Percentiles rank a stretch among this genome's conserved stretches.
Evolutionary conservation across 1,140 invertebrate species (phyloP).

Genomic region (Brachionus manjavacas): DNA sequence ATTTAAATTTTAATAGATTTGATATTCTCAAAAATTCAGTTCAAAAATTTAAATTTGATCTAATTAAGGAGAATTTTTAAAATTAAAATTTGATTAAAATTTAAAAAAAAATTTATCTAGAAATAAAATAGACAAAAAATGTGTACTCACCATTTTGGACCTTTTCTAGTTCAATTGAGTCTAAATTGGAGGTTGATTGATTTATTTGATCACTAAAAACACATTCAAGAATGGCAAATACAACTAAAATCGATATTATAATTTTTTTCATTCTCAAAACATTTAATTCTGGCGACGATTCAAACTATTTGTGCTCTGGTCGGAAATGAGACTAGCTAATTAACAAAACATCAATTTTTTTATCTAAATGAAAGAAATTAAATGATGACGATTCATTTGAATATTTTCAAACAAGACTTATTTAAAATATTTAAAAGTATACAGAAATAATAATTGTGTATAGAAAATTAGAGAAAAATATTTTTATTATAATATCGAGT

Average conservation of each 20-base stretch:
- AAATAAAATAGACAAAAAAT: background rate
- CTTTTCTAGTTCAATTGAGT: background rate
- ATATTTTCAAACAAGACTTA: background rate
- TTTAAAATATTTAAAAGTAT: background rate
- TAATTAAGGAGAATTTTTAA: background rate
- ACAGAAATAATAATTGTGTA: background rate
- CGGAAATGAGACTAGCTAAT: background rate
- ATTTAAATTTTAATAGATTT: no score
- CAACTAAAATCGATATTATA: background rate
- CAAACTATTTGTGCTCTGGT: background rate
- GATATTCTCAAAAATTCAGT: no score
- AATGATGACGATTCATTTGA: background rate
- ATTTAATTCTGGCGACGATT: background rate
- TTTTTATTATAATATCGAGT: background rate
- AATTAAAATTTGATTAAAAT: background rate
- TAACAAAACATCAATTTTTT: background rate
- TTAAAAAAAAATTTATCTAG: no score
- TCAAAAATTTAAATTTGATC: no score
- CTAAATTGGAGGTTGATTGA: background rate
- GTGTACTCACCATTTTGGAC: background rate
- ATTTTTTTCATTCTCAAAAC: background rate
- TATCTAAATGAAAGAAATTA: background rate
- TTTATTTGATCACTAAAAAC: background rate
- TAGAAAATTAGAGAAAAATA: background rate
- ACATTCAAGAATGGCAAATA: background rate